These are phyloP conservation scores for Smutsia gigantea DNA, from an alignment of 2,797 vertebrate species.

Conservation along the genomic window DNA sequence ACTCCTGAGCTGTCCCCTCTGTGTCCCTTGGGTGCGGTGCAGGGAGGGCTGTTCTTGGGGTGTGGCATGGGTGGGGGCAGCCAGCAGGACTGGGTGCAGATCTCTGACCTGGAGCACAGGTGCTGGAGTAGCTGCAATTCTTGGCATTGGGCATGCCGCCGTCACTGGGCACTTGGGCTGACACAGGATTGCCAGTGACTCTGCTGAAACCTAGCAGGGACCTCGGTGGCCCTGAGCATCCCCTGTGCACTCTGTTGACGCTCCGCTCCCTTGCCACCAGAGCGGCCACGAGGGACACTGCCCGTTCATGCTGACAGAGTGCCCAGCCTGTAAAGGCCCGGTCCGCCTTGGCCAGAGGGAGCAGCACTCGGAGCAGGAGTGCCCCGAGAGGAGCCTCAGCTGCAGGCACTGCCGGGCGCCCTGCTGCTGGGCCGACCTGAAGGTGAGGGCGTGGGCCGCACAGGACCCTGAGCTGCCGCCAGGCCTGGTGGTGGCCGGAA, in stretches of 20 bases:
- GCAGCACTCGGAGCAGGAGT: slow-evolving; percentile 89
- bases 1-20: not conserved
- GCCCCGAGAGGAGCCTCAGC: slow-evolving; percentile 90
- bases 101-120: too few species aligned
- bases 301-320: slow-evolving; percentile 86
- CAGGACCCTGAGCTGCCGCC: not conserved
- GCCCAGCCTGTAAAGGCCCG: slow-evolving; percentile 87
- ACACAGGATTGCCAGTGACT: rapidly evolving
- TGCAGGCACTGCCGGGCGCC: slow-evolving; percentile 91
- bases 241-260: rapidly evolving
- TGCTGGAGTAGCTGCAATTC: rapidly evolving
- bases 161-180: rapidly evolving
- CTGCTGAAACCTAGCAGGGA: rapidly evolving
- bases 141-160: too few species aligned
- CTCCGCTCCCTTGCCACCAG: slow-evolving; percentile 71
- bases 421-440: slow-evolving; percentile 88
- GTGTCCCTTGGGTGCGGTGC: not conserved
- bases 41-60: not conserved
- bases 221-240: not conserved
- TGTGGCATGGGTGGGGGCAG: rapidly evolving
- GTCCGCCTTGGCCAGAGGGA: slow-evolving; percentile 88
- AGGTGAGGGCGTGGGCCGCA: slow-evolving; percentile 82
- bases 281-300: slow-evolving; percentile 89
- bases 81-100: not conserved
- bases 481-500: not conserved